Conservation (phyloP, 2,888 invertebrate genomes). For the Athrips mouffetella region DNA sequence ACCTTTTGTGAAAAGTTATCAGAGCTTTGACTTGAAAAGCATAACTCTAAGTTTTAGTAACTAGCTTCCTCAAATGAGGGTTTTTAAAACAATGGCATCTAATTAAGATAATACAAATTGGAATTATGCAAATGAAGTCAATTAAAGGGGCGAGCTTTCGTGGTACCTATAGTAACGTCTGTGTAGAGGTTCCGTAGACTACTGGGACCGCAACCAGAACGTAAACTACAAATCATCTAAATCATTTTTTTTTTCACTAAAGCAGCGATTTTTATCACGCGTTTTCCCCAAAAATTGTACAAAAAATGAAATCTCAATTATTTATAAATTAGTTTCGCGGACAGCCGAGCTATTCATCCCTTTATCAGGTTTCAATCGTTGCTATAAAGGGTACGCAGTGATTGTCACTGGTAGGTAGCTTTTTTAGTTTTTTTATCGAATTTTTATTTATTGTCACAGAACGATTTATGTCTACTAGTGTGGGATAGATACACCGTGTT, state of each 20-base stretch:
- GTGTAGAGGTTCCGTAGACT: not conserved
- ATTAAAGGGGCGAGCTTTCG: not conserved
- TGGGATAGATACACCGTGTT: slow-evolving; percentile 44
- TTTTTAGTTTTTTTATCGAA: slow-evolving; percentile 42
- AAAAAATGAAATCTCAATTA: slow-evolving; percentile 75
- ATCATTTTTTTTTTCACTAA: slow-evolving; percentile 1
- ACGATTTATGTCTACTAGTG: slow-evolving; percentile 56
- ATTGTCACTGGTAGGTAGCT: slow-evolving; percentile 55
- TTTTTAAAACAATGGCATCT: not conserved
- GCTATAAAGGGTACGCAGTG: slow-evolving; percentile 70
- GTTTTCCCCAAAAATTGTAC: slow-evolving; percentile 34
- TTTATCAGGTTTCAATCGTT: slow-evolving; percentile 72
- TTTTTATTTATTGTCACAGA: slow-evolving; percentile 55
- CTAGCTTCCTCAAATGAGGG: not conserved
- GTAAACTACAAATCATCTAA: slow-evolving; percentile 3
- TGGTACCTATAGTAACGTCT: not conserved
- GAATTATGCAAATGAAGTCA: slow-evolving; percentile 7
- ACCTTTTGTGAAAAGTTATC: slow-evolving; percentile 3
- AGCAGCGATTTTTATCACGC: slow-evolving; percentile 18
- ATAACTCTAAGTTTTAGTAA: not conserved
- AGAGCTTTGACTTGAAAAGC: not conserved
- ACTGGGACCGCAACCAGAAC: not conserved
- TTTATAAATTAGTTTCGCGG: slow-evolving; percentile 76
- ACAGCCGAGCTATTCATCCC: slow-evolving; percentile 71
- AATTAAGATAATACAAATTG: slow-evolving; percentile 6